Evolutionary conservation across 2,797 vertebrate genomes (phyloP).

Genomic region (Oceanodroma leucorhoa): DNA sequence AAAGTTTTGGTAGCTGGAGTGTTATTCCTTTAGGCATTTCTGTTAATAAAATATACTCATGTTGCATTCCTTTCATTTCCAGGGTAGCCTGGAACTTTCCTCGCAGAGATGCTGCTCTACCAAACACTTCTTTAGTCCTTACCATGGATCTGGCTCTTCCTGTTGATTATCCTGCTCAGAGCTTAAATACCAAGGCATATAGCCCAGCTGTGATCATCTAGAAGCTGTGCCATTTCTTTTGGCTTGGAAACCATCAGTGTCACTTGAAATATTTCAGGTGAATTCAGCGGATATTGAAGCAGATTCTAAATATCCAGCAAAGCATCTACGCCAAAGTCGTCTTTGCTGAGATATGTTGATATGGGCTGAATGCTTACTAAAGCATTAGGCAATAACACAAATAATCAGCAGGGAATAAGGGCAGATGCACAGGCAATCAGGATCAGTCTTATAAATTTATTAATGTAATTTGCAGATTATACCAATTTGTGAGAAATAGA

Average conservation of each 20-base stretch:
- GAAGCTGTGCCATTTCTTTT: neutral
- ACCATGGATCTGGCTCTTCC: neutral
- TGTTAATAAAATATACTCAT: neutral
- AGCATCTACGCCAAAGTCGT: neutral
- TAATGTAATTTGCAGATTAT: constrained; percentile 8
- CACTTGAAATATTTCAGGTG: neutral
- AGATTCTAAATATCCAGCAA: neutral
- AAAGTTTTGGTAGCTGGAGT: neutral
- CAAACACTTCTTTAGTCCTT: neutral
- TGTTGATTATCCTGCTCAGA: neutral
- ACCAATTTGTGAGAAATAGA: neutral
- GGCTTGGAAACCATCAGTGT: neutral
- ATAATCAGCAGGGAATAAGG: neutral
- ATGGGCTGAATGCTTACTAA: neutral
- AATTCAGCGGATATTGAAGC: neutral
- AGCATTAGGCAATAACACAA: neutral
- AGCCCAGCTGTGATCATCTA: neutral
- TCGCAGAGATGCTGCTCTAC: neutral
- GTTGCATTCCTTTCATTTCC: constrained; percentile 9
- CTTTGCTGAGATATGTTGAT: neutral
- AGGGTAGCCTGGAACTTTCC: neutral
- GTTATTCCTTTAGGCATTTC: neutral
- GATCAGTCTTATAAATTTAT: neutral
- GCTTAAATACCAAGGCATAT: neutral
- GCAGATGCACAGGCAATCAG: neutral